A percentile compares a stretch with the other conserved stretches of the same genome.
phyloP scores from a whole-genome alignment of 2,888 invertebrate genomes.

The Chrysomela aeneicollis region DNA sequence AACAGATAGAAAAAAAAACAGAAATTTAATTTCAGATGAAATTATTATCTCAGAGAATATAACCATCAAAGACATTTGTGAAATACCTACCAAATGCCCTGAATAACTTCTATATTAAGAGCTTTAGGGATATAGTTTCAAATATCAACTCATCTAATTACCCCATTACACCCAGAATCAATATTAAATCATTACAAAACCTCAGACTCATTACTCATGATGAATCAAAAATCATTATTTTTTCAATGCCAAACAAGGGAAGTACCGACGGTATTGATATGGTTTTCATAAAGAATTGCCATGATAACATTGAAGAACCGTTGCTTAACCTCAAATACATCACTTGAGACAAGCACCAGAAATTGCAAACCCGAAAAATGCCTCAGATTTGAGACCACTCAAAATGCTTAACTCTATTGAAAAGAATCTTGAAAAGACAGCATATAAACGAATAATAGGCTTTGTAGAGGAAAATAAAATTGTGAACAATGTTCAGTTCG shows the following conservation, averaged over 20 bases:
- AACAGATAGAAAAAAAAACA: too few species aligned
- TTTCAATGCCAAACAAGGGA: conserved; percentile 12
- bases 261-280: not conserved
- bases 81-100: too few species aligned
- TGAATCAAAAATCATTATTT: conserved; percentile 8
- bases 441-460: not conserved
- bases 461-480: not conserved
- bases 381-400: not conserved
- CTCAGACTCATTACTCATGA: conserved; percentile 4
- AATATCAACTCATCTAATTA: not conserved
- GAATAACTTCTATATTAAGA: not conserved
- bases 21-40: too few species aligned
- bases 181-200: conserved; percentile 1
- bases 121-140: not conserved
- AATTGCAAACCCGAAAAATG: conserved; percentile 1
- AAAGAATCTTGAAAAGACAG: not conserved
- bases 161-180: conserved; percentile 4
- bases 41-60: too few species aligned
- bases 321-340: conserved; percentile 9
- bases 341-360: conserved; percentile 1
- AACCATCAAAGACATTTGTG: too few species aligned
- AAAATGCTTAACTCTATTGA: too few species aligned
- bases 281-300: conserved; percentile 4
- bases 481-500: not conserved
- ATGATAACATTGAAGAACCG: not conserved